These are phyloP conservation scores for Latrodectus hesperus DNA, from an alignment of 2,888 invertebrate species.

Conservation along the genomic window DNA sequence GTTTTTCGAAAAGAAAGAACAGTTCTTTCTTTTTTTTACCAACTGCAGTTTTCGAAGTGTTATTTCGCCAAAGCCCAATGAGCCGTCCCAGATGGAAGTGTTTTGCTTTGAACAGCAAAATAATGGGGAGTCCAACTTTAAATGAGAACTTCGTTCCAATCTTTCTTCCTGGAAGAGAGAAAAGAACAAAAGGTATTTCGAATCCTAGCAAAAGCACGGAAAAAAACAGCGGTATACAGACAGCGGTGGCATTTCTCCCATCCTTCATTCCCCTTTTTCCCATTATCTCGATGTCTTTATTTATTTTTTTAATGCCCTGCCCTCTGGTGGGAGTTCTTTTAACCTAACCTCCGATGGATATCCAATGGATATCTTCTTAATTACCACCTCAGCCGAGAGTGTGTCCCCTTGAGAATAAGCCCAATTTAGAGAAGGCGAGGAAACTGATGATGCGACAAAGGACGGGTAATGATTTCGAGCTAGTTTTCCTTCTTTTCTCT, in stretches of 20 bases:
- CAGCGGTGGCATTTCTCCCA: not conserved
- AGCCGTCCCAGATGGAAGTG: not conserved
- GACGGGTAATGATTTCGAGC: constrained; percentile 2
- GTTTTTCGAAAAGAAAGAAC: not conserved
- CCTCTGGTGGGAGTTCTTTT: not conserved
- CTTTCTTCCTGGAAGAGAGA: not conserved
- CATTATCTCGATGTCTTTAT: constrained; percentile 3
- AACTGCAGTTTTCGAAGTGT: not conserved
- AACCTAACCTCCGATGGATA: constrained; percentile 3
- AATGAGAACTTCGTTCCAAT: constrained; percentile 2
- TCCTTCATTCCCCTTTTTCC: not conserved
- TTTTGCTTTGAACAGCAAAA: not conserved
- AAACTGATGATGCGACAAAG: constrained; percentile 1
- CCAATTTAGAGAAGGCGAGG: constrained; percentile 3
- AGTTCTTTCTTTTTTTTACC: not conserved
- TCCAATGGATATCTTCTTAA: constrained; percentile 3
- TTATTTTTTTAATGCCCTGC: not conserved
- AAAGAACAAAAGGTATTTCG: not conserved
- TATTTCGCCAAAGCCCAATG: not conserved
- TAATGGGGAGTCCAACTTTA: not conserved
- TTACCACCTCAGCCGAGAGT: not conserved
- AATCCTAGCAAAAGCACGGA: not conserved
- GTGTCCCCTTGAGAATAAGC: constrained; percentile 2
- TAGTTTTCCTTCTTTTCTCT: not conserved
- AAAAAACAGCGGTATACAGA: not conserved